A percentile compares a stretch with the other conserved stretches of the same genome.
Conservation (phyloP, 2,113 vertebrate species). For the Collichthys lucidus region DNA sequence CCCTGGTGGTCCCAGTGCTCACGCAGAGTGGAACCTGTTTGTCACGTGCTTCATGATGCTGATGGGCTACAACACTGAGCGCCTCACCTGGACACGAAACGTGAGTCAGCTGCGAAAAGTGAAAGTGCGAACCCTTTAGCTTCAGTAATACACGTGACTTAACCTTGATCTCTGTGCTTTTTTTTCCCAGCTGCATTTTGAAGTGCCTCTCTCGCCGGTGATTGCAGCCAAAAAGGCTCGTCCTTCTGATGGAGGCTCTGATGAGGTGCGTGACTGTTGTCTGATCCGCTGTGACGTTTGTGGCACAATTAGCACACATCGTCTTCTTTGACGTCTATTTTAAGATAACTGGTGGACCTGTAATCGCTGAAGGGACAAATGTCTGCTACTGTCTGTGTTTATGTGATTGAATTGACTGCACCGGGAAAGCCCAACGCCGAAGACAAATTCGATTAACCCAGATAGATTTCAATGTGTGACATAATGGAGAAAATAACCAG, state of each 20-base stretch:
- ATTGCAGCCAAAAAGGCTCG: conserved; percentile 98
- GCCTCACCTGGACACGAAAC: conserved; percentile 91
- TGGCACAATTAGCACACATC: no score
- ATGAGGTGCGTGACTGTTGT: conserved; percentile 87
- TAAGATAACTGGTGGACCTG: not conserved
- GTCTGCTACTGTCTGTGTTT: no score
- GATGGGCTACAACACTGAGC: conserved; percentile 98
- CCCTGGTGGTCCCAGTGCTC: conserved; percentile 92
- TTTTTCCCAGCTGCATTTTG: conserved; percentile 91
- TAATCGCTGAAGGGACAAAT: no score
- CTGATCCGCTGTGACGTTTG: not conserved
- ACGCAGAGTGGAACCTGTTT: conserved; percentile 96
- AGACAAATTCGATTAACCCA: not conserved
- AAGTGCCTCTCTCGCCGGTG: conserved; percentile 97
- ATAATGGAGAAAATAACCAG: not conserved
- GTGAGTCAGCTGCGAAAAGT: conserved; percentile 88
- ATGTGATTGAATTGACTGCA: no score
- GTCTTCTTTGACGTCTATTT: not conserved
- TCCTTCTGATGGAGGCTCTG: conserved; percentile 94
- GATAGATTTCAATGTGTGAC: not conserved
- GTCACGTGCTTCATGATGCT: conserved; percentile 96
- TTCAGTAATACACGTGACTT: not conserved
- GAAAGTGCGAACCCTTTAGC: not conserved
- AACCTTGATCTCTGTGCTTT: conserved; percentile 39
- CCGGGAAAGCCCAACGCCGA: not conserved